Conservation (phyloP, 2,113 vertebrate genomes). For the Pelusios castaneus region DNA sequence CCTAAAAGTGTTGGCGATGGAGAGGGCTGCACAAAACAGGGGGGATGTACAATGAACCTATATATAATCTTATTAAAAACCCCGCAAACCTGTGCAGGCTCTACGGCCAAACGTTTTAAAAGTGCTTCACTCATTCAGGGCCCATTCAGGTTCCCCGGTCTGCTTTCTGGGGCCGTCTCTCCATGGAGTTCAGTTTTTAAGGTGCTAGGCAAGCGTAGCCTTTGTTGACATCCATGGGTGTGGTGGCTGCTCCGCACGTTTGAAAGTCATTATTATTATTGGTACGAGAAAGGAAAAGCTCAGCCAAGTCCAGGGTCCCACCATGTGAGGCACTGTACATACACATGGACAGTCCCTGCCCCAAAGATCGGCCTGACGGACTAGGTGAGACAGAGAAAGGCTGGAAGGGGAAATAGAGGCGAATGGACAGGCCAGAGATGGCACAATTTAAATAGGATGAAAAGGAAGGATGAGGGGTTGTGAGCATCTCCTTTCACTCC, state of each 20-base stretch:
- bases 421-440: slow-evolving; percentile 35
- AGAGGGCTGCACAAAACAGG: slow-evolving; percentile 4
- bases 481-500: too few species aligned
- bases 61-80: slow-evolving; percentile 2
- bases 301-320: not conserved
- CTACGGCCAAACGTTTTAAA: not conserved
- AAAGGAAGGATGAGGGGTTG: too few species aligned
- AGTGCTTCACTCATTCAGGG: not conserved
- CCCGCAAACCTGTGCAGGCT: not conserved
- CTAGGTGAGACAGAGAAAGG: slow-evolving; percentile 7
- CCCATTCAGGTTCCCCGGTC: not conserved
- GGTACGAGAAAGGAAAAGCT: not conserved
- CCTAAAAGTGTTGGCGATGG: slow-evolving; percentile 53
- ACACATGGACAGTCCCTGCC: not conserved
- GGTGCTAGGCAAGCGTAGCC: slow-evolving; percentile 10
- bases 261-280: slow-evolving; percentile 10
- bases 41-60: slow-evolving; percentile 3
- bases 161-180: not conserved
- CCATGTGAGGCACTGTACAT: not conserved
- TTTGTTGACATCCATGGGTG: slow-evolving; percentile 5
- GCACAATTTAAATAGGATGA: too few species aligned
- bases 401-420: not conserved
- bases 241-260: not conserved
- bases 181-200: slow-evolving; percentile 17
- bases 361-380: not conserved